These are phyloP conservation scores for Cephalopterus ornatus DNA, from an alignment of 2,113 vertebrate genomes.

Conservation along the genomic window DNA sequence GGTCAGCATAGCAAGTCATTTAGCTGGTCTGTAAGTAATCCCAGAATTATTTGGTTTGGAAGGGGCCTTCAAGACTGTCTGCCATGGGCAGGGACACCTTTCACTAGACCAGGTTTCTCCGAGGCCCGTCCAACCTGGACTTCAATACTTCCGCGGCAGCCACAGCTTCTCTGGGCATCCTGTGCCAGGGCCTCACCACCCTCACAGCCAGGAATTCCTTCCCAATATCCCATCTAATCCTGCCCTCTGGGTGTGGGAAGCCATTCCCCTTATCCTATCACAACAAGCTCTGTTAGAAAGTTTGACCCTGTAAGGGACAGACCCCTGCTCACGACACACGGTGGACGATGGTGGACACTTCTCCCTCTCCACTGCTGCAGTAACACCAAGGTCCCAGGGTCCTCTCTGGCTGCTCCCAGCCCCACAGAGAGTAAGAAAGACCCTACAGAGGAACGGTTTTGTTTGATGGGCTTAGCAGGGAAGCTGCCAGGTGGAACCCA, in stretches of 20 bases:
- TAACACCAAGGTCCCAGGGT: accelerated
- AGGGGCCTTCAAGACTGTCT: background rate
- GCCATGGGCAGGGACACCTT: background rate
- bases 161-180: background rate
- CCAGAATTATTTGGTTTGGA: background rate
- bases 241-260: background rate
- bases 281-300: background rate
- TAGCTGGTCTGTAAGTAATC: background rate
- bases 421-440: background rate
- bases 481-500: background rate
- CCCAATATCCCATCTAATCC: too few species aligned
- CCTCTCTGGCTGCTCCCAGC: background rate
- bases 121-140: accelerated
- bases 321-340: accelerated
- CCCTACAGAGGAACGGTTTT: background rate
- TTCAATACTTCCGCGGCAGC: background rate
- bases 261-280: background rate
- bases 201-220: background rate
- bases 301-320: background rate
- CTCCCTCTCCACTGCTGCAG: accelerated
- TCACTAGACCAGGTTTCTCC: accelerated
- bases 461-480: background rate
- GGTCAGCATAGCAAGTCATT: background rate
- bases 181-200: background rate
- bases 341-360: accelerated